phyloP scores from a whole-genome alignment of 2,113 vertebrate genomes.

The Scomber japonicus region DNA sequence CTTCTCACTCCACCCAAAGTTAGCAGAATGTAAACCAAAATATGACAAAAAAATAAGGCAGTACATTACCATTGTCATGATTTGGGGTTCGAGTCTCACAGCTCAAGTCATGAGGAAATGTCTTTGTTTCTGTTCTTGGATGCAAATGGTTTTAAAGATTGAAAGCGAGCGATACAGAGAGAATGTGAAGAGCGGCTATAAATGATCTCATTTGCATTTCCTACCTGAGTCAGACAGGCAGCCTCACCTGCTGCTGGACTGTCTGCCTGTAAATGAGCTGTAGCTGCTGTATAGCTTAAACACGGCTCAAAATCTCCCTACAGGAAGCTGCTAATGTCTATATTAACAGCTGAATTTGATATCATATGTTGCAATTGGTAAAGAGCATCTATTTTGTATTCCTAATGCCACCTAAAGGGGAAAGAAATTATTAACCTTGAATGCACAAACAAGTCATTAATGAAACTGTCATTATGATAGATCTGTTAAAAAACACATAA shows the following conservation, averaged over 20 bases:
- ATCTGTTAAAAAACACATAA: neutral
- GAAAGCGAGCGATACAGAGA: constrained; percentile 31
- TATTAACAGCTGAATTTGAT: neutral
- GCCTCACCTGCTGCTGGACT: constrained; percentile 43
- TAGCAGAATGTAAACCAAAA: constrained; percentile 1
- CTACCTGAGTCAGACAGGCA: constrained; percentile 48
- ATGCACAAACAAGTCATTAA: neutral
- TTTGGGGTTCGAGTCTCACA: constrained; percentile 21
- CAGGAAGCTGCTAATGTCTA: neutral
- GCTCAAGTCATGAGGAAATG: constrained; percentile 68
- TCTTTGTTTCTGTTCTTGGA: constrained; percentile 48
- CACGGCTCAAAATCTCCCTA: constrained; percentile 8
- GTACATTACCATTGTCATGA: constrained; percentile 81
- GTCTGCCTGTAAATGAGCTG: constrained; percentile 30
- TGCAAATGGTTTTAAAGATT: constrained; percentile 61
- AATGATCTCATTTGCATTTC: constrained; percentile 77
- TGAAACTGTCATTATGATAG: neutral
- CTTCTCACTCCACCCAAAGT: constrained; percentile 28
- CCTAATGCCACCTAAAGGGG: neutral
- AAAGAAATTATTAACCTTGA: constrained; percentile 6
- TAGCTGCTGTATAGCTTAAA: neutral
- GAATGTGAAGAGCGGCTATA: constrained; percentile 39
- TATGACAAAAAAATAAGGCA: constrained; percentile 28
- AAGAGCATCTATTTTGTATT: neutral
- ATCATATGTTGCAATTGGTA: neutral